Conservation (phyloP, 2,113 vertebrate genomes). For the Platichthys flesus region DNA sequence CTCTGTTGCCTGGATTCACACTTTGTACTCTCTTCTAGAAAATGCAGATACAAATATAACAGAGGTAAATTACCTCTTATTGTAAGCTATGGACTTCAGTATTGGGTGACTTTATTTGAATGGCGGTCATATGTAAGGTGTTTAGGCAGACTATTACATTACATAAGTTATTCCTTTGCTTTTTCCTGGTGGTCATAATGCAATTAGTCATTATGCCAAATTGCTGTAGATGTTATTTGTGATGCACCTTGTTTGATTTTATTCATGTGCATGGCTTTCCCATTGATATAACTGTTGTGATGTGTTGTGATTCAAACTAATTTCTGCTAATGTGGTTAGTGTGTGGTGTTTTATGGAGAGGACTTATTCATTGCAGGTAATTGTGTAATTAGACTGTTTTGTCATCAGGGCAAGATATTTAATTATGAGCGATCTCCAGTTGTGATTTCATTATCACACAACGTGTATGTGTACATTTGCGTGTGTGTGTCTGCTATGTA, state of each 20-base stretch:
- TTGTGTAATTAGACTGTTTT: constrained; percentile 75
- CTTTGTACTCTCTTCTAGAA: no score
- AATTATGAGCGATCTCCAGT: constrained; percentile 60
- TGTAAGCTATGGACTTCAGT: no score
- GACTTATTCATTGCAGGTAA: constrained; percentile 71
- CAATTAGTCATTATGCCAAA: no score
- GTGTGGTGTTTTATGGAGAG: constrained; percentile 2
- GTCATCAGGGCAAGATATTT: constrained; percentile 70
- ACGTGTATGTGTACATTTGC: neutral
- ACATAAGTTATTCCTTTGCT: neutral
- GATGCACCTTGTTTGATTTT: neutral
- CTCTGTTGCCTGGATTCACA: no score
- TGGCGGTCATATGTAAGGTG: neutral
- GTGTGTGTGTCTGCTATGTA: neutral
- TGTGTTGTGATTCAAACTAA: constrained; percentile 18
- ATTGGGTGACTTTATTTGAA: no score
- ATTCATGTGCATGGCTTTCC: neutral
- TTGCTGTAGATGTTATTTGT: neutral
- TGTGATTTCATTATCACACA: neutral
- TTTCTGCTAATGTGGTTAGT: constrained; percentile 7
- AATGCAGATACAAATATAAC: no score
- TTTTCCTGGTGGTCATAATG: neutral
- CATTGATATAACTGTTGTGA: neutral
- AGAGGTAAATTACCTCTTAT: no score
- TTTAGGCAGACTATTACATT: neutral